These are phyloP conservation scores for Spilosoma lubricipeda DNA, from an alignment of 2,888 invertebrate species.

Conservation along the genomic window DNA sequence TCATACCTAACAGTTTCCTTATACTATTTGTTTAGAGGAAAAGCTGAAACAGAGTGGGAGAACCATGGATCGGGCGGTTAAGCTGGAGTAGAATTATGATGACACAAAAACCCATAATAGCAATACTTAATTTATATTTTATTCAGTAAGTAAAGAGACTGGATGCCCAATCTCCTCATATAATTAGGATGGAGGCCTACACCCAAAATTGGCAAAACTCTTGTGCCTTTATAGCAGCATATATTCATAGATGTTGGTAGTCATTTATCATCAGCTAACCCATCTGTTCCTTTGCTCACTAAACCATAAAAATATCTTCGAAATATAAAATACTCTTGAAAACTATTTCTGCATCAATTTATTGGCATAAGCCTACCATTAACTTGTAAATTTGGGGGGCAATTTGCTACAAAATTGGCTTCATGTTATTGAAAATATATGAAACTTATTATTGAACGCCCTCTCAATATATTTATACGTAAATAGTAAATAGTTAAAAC, in stretches of 20 bases:
- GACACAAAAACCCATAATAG: too few relatives aligned
- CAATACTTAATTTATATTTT: too few relatives aligned
- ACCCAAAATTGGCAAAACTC: too few relatives aligned
- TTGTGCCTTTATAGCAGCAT: background rate
- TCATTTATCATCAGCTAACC: background rate
- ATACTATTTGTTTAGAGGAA: too few relatives aligned
- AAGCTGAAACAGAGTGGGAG: too few relatives aligned
- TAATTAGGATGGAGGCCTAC: too few relatives aligned
- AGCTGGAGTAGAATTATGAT: too few relatives aligned
- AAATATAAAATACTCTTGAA: background rate
- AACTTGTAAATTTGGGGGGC: background rate
- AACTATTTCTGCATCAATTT: conserved; percentile 3
- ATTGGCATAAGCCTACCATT: background rate
- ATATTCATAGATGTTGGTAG: background rate
- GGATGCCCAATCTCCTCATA: too few relatives aligned
- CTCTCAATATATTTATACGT: background rate
- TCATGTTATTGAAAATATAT: background rate
- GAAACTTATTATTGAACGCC: background rate
- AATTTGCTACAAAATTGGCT: background rate
- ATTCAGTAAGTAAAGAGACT: too few relatives aligned
- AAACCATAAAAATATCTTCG: background rate
- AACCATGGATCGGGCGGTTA: too few relatives aligned
- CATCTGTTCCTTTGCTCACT: background rate
- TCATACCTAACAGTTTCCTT: too few relatives aligned
- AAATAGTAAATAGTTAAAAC: background rate